These are phyloP conservation scores for Amblyjoppa fuscipennis DNA, from an alignment of 2,888 invertebrate species.

Conservation along the genomic window DNA sequence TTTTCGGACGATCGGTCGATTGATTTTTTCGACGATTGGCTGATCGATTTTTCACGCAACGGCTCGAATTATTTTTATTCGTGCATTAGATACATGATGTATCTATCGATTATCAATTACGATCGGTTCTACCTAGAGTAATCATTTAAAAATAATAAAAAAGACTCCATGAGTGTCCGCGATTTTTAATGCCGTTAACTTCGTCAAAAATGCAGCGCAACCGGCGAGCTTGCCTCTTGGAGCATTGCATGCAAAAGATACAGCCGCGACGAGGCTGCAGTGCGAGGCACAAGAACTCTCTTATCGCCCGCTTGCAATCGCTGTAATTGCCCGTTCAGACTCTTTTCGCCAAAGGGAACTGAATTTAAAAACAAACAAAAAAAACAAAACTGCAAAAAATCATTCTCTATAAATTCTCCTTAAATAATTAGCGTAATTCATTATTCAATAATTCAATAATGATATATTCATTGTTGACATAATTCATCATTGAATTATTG, in stretches of 20 bases:
- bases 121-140: too few relatives aligned
- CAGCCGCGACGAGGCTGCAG: not conserved
- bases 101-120: not conserved
- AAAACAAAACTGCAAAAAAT: too few relatives aligned
- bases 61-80: not conserved
- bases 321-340: constrained; percentile 4
- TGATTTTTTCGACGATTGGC: not conserved
- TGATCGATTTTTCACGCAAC: not conserved
- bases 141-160: too few relatives aligned
- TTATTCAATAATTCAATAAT: too few relatives aligned
- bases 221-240: not conserved
- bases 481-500: too few relatives aligned
- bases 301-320: not conserved
- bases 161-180: not conserved
- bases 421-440: too few relatives aligned
- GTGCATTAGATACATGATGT: not conserved
- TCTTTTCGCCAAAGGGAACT: not conserved
- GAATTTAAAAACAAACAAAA: not conserved
- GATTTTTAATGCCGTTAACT: not conserved
- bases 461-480: too few relatives aligned
- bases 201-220: not conserved
- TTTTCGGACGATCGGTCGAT: not conserved
- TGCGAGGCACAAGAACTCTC: not conserved
- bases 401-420: too few relatives aligned
- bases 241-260: constrained; percentile 2